phyloP scores from a whole-genome alignment of 1,140 invertebrate genomes.

The Eurosta solidaginis region DNA sequence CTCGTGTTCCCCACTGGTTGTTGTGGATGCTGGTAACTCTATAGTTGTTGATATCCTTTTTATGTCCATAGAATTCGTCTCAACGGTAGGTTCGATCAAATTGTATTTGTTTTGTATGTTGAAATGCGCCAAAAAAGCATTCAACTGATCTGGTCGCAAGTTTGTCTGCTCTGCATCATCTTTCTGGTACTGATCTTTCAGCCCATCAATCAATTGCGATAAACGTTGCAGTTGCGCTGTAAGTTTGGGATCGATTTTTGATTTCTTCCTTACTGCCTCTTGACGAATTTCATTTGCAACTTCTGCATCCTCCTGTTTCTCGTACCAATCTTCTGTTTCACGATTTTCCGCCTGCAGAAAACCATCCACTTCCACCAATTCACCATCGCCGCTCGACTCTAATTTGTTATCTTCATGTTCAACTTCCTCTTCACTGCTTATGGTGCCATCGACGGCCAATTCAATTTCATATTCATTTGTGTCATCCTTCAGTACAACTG shows the following conservation, averaged over 20 bases:
- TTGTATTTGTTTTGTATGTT: slow-evolving; percentile 54
- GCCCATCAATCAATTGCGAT: slow-evolving; percentile 56
- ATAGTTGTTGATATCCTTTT: slow-evolving; percentile 19
- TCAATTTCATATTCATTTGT: not conserved
- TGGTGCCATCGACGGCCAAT: not conserved
- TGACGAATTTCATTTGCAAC: not conserved
- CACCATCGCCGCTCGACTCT: slow-evolving; percentile 52
- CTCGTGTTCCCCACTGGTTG: not conserved
- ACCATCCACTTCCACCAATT: slow-evolving; percentile 45
- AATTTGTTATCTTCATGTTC: slow-evolving; percentile 27
- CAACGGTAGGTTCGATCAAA: slow-evolving; percentile 29
- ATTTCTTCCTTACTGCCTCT: slow-evolving; percentile 1
- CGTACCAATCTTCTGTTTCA: slow-evolving; percentile 32
- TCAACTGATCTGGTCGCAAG: slow-evolving; percentile 54
- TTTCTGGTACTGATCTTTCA: slow-evolving; percentile 51
- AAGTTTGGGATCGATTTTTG: slow-evolving; percentile 47
- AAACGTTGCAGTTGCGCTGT: slow-evolving; percentile 55
- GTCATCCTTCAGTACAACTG: slow-evolving; percentile 35
- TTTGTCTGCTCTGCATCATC: slow-evolving; percentile 41
- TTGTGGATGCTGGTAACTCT: not conserved
- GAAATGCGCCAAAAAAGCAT: slow-evolving; percentile 56
- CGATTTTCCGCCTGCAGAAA: slow-evolving; percentile 41
- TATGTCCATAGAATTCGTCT: not conserved
- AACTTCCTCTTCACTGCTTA: slow-evolving; percentile 20
- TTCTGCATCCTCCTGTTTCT: not conserved